Percentiles rank a stretch among this genome's conserved stretches.
phyloP scores from a whole-genome alignment of 2,113 vertebrate species.

The Phalacrocorax aristotelis region DNA sequence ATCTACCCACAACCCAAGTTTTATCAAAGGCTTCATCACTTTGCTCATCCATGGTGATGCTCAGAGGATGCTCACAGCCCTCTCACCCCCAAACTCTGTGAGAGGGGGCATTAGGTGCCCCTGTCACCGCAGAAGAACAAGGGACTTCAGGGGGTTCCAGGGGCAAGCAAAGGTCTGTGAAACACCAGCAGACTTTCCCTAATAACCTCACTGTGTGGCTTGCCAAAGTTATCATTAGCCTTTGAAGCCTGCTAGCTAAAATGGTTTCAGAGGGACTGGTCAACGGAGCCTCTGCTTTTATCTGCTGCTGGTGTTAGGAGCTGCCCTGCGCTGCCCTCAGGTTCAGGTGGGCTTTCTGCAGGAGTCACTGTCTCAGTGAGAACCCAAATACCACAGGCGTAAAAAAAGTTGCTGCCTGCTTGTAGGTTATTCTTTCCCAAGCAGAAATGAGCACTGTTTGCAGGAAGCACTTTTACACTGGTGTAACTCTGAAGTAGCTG shows the following conservation, averaged over 20 bases:
- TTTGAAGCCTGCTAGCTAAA: not conserved
- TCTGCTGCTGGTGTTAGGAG: not conserved
- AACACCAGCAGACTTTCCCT: not conserved
- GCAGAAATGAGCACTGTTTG: not conserved
- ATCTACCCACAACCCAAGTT: not conserved
- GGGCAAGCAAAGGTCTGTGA: not conserved
- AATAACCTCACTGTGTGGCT: not conserved
- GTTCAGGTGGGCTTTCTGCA: not conserved
- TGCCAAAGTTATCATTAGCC: not conserved
- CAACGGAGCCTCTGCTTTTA: not conserved
- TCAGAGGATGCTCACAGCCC: not conserved
- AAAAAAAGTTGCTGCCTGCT: not conserved
- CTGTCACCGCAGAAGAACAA: not conserved
- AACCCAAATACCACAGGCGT: not conserved
- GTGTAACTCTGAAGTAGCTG: not conserved
- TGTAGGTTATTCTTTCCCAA: not conserved
- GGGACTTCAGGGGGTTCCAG: not conserved
- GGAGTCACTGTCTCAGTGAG: not conserved
- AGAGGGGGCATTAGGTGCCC: fast-evolving
- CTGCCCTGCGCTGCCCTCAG: not conserved
- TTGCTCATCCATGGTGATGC: not conserved
- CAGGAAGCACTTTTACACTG: not conserved
- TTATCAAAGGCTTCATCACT: not conserved
- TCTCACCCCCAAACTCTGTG: not conserved
- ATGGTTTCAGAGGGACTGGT: not conserved